Percentiles rank a stretch among this genome's conserved stretches.
Conservation (phyloP, 2,888 invertebrate genomes). For the Trisateles emortualis region DNA sequence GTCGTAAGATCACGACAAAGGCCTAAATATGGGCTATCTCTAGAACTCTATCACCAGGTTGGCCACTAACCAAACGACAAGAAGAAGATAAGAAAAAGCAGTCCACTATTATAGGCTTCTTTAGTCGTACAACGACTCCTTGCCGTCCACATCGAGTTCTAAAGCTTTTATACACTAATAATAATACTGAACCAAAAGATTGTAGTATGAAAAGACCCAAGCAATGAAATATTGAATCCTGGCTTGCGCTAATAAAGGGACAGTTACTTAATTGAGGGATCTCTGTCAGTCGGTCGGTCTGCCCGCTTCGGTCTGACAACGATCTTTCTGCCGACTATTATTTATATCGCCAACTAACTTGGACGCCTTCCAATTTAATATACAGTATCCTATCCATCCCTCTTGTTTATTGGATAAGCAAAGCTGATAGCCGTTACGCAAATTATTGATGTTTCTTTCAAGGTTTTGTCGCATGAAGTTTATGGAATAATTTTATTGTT, state of each 20-base stretch:
- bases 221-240: conserved; percentile 42
- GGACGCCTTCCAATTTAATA: conserved; percentile 46
- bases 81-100: no score
- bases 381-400: conserved; percentile 20
- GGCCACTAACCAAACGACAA: no score
- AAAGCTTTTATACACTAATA: no score
- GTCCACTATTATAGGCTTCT: no score
- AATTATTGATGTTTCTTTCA: conserved; percentile 9
- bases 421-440: conserved; percentile 25
- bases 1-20: no score
- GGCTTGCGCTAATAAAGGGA: conserved; percentile 39
- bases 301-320: conserved; percentile 16
- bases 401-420: conserved; percentile 22
- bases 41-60: no score
- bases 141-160: no score
- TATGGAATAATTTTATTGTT: not conserved
- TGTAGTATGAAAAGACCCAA: conserved; percentile 19
- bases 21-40: no score
- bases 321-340: conserved; percentile 43
- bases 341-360: conserved; percentile 35
- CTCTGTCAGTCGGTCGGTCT: conserved; percentile 24
- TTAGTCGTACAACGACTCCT: no score
- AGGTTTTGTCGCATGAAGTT: conserved; percentile 1
- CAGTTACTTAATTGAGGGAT: conserved; percentile 47
- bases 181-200: not conserved